Evolutionary conservation across 1,140 invertebrate species (phyloP).

Genomic region (Trichomalopsis sarcophagae): DNA sequence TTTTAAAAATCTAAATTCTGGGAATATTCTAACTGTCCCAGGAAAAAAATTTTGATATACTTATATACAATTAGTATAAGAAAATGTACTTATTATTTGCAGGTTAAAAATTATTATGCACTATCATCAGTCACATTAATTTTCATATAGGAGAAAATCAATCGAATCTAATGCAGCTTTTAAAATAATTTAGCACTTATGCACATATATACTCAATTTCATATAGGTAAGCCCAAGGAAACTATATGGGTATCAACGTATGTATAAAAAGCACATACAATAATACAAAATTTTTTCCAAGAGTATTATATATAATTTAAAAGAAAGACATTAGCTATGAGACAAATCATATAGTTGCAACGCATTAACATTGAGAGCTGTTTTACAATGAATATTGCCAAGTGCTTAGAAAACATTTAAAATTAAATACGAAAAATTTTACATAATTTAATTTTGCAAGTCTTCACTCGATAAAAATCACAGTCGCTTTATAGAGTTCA

Average conservation of each 20-base stretch:
- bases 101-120: constrained; percentile 29
- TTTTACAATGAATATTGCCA: constrained; percentile 51
- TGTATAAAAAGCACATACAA: constrained; percentile 16
- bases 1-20: constrained; percentile 15
- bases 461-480: constrained; percentile 48
- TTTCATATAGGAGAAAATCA: constrained; percentile 25
- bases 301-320: constrained; percentile 39
- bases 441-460: constrained; percentile 37
- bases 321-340: constrained; percentile 31
- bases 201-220: neutral
- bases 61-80: constrained; percentile 46
- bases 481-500: constrained; percentile 39
- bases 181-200: neutral
- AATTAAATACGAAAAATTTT: constrained; percentile 33
- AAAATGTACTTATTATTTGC: constrained; percentile 46
- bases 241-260: neutral
- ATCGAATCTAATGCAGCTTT: neutral
- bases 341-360: constrained; percentile 33
- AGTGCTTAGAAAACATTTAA: constrained; percentile 39
- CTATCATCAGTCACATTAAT: constrained; percentile 21
- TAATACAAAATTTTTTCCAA: constrained; percentile 48
- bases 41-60: constrained; percentile 42
- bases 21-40: constrained; percentile 27
- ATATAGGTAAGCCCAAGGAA: neutral
- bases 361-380: constrained; percentile 32